phyloP scores from a whole-genome alignment of 2,113 vertebrate species.

The Axis porcinus region DNA sequence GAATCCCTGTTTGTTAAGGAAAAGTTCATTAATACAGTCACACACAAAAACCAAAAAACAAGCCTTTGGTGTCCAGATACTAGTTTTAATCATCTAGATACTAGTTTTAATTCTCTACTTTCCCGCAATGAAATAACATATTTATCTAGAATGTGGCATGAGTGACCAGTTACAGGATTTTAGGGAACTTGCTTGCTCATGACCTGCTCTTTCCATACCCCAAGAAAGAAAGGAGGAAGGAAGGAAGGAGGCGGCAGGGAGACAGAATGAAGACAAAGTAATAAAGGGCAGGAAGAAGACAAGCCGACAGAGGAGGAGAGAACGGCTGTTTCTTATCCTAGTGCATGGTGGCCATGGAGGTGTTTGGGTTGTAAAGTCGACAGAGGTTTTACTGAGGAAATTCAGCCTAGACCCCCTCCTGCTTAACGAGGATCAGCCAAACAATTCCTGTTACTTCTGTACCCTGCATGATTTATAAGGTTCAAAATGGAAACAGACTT shows the following conservation, averaged over 20 bases:
- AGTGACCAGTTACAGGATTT: neutral
- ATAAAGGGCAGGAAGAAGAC: neutral
- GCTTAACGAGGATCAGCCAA: conserved; percentile 76
- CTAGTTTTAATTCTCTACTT: neutral
- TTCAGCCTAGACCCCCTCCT: conserved; percentile 74
- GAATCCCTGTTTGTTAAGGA: neutral
- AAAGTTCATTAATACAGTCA: neutral
- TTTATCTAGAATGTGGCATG: neutral
- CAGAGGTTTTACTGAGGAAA: conserved; percentile 83
- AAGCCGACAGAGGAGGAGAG: neutral
- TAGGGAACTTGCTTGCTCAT: neutral
- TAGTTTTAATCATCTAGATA: neutral
- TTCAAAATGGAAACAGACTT: conserved; percentile 76
- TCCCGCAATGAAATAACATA: neutral
- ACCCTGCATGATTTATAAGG: conserved; percentile 76
- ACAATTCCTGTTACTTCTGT: conserved; percentile 73
- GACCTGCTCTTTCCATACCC: neutral
- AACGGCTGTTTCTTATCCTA: conserved; percentile 15
- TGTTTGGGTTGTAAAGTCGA: conserved; percentile 75
- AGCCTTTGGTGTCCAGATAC: neutral
- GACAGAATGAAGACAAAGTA: neutral
- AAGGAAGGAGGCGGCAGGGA: neutral
- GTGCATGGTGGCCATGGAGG: conserved; percentile 48
- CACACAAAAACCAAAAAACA: neutral
- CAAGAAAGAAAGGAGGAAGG: neutral